phyloP scores from a whole-genome alignment of 2,113 vertebrate species.

The Bombycilla garrulus region DNA sequence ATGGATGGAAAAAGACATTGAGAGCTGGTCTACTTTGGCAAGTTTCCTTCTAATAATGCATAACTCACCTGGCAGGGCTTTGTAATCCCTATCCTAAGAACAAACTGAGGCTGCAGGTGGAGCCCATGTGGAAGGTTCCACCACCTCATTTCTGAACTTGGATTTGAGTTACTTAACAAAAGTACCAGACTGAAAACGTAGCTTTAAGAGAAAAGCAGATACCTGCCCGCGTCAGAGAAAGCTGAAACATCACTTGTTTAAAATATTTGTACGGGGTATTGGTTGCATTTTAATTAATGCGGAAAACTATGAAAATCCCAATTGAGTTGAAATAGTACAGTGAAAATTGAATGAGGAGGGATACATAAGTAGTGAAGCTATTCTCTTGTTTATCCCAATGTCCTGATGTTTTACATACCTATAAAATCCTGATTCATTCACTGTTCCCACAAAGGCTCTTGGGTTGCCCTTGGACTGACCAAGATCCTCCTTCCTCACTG shows the following conservation, averaged over 20 bases:
- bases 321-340: not conserved
- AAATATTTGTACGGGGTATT: not conserved
- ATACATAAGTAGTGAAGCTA: not conserved
- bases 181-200: not conserved
- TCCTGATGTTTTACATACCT: not conserved
- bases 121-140: not conserved
- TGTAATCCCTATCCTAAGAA: not conserved
- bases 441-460: not conserved
- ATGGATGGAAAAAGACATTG: not conserved
- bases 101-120: not conserved
- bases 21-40: not conserved
- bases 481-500: not conserved
- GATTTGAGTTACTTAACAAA: not conserved
- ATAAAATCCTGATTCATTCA: not conserved
- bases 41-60: not conserved
- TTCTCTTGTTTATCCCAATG: not conserved
- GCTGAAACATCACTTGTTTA: not conserved
- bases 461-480: not conserved
- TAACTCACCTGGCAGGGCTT: not conserved
- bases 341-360: not conserved
- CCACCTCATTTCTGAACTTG: not conserved
- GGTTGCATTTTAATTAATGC: not conserved
- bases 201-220: not conserved
- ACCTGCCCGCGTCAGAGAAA: not conserved
- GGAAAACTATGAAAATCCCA: not conserved